phyloP scores from a whole-genome alignment of 2,888 invertebrate species.

The Mayetiola destructor region DNA sequence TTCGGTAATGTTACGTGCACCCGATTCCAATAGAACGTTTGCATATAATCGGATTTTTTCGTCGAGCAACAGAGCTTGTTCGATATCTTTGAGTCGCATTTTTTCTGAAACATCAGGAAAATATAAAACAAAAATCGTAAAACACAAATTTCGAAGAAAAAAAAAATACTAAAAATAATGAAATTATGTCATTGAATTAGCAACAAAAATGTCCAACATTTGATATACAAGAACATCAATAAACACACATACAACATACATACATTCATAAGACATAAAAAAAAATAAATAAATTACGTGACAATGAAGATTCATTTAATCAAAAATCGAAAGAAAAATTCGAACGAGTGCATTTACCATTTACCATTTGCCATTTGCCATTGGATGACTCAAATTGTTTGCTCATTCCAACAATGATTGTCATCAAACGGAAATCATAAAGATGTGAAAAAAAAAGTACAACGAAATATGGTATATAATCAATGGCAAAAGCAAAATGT shows the following conservation, averaged over 20 bases:
- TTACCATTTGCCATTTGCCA: no score
- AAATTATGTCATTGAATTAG: not conserved
- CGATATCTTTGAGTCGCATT: constrained; percentile 73
- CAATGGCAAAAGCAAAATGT: no score
- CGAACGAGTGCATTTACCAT: no score
- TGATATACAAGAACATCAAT: not conserved
- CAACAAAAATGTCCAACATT: not conserved
- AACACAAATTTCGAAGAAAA: not conserved
- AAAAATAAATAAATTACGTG: no score
- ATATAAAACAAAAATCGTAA: not conserved
- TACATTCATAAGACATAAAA: no score
- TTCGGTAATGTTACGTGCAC: constrained; percentile 19
- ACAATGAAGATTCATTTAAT: no score
- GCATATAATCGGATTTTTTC: constrained; percentile 62
- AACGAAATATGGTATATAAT: no score
- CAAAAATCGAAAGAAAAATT: no score
- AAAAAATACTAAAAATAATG: not conserved
- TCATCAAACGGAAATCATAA: no score
- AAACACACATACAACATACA: not conserved
- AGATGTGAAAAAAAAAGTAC: no score
- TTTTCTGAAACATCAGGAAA: constrained; percentile 44
- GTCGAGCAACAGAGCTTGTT: constrained; percentile 71
- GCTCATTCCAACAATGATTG: no score
- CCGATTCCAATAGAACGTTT: constrained; percentile 20
- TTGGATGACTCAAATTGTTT: no score